Percentiles rank a stretch among this genome's conserved stretches.
phyloP scores from a whole-genome alignment of 2,113 vertebrate genomes.

The Oxyruncus cristatus region DNA sequence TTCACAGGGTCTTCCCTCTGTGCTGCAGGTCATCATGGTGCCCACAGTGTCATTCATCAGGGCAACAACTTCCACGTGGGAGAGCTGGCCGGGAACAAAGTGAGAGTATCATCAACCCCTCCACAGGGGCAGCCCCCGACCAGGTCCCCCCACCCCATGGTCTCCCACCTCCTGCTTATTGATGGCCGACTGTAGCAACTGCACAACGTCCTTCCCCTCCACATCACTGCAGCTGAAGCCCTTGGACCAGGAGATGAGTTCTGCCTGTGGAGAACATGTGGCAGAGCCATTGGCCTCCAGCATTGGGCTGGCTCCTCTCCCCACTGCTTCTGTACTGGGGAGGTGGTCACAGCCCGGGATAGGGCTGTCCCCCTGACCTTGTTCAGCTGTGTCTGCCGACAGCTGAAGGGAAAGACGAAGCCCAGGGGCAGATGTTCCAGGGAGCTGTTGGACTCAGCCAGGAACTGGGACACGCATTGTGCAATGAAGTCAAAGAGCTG shows the following conservation, averaged over 20 bases:
- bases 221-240: constrained; percentile 81
- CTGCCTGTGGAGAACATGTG: constrained; percentile 65
- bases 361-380: constrained; percentile 69
- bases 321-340: neutral
- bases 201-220: constrained; percentile 81
- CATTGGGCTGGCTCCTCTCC: fast-evolving
- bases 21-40: constrained; percentile 84
- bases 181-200: constrained; percentile 80
- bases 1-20: constrained; percentile 71
- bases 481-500: constrained; percentile 89
- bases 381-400: constrained; percentile 76
- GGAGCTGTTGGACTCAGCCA: neutral
- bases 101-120: neutral
- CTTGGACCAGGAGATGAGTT: constrained; percentile 88
- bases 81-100: constrained; percentile 49
- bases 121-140: fast-evolving
- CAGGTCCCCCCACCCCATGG: fast-evolving
- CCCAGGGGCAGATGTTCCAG: constrained; percentile 73
- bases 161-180: constrained; percentile 71
- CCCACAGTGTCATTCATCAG: constrained; percentile 87
- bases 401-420: constrained; percentile 87
- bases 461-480: constrained; percentile 74
- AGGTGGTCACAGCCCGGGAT: neutral
- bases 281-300: fast-evolving
- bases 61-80: constrained; percentile 74